phyloP scores from a whole-genome alignment of 2,888 invertebrate genomes.

The Melieria picta region DNA sequence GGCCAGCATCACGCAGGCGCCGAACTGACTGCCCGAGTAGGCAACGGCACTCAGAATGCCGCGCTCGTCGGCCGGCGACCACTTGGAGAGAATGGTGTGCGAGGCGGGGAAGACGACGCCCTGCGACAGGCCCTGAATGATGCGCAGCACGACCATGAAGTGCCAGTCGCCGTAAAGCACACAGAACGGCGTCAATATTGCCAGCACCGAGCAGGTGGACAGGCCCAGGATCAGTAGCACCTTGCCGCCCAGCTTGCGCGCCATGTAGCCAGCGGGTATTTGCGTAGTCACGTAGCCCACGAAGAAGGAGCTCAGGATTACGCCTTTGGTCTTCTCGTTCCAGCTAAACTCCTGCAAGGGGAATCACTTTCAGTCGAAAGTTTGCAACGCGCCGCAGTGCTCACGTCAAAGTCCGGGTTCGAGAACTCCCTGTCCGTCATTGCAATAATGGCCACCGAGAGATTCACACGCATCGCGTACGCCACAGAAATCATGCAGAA shows the following conservation, averaged over 20 bases:
- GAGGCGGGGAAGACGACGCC: slow-evolving; percentile 75
- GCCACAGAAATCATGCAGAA: slow-evolving; percentile 72
- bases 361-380: not conserved
- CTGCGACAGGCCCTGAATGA: slow-evolving; percentile 76
- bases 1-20: slow-evolving; percentile 79
- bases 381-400: no score
- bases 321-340: slow-evolving; percentile 69
- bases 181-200: slow-evolving; percentile 74
- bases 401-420: slow-evolving; percentile 55
- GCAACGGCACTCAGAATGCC: slow-evolving; percentile 73
- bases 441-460: slow-evolving; percentile 78
- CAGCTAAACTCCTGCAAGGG: slow-evolving; percentile 70
- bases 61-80: slow-evolving; percentile 76
- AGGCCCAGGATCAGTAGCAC: slow-evolving; percentile 71
- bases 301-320: slow-evolving; percentile 74
- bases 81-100: slow-evolving; percentile 75
- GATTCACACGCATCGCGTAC: slow-evolving; percentile 73
- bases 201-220: slow-evolving; percentile 72
- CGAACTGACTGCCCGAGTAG: slow-evolving; percentile 80
- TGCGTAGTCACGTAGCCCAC: slow-evolving; percentile 74
- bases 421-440: slow-evolving; percentile 70
- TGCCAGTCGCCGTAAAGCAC: slow-evolving; percentile 74
- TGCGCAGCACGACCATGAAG: slow-evolving; percentile 71
- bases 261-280: slow-evolving; percentile 75
- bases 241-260: slow-evolving; percentile 77